Conservation (phyloP, 2,888 invertebrate species). For the Dysmachus trigonus region DNA sequence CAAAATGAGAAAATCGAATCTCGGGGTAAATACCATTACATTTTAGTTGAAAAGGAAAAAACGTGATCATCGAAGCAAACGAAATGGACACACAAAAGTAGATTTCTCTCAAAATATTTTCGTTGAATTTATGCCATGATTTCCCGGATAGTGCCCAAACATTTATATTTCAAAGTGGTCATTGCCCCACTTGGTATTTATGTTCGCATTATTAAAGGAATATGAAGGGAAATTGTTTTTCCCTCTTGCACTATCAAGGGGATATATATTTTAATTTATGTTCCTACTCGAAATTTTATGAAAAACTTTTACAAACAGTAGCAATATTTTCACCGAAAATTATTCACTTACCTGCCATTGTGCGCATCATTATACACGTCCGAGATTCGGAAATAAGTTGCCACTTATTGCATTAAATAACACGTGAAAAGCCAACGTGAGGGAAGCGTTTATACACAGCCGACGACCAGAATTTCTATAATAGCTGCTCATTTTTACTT, state of each 20-base stretch:
- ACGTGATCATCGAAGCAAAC: neutral
- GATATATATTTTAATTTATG: neutral
- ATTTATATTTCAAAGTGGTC: neutral
- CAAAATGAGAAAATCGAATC: neutral
- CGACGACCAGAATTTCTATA: neutral
- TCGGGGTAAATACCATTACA: neutral
- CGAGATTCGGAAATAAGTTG: neutral
- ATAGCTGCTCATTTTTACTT: constrained; percentile 19
- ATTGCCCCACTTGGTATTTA: neutral
- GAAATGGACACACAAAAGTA: neutral
- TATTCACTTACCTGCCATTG: neutral
- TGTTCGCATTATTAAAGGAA: neutral
- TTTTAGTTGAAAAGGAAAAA: neutral
- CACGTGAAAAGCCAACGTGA: constrained; percentile 9
- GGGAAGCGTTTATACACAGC: neutral
- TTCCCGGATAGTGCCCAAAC: neutral
- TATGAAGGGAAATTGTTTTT: neutral
- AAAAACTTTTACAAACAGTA: neutral
- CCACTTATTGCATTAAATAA: constrained; percentile 10
- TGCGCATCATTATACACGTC: neutral
- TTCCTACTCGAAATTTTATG: neutral
- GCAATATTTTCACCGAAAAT: neutral
- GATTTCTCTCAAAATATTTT: neutral
- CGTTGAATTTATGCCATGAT: neutral
- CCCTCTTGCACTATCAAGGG: neutral